phyloP scores from a whole-genome alignment of 2,113 vertebrate genomes.

The Clupea harengus region DNA sequence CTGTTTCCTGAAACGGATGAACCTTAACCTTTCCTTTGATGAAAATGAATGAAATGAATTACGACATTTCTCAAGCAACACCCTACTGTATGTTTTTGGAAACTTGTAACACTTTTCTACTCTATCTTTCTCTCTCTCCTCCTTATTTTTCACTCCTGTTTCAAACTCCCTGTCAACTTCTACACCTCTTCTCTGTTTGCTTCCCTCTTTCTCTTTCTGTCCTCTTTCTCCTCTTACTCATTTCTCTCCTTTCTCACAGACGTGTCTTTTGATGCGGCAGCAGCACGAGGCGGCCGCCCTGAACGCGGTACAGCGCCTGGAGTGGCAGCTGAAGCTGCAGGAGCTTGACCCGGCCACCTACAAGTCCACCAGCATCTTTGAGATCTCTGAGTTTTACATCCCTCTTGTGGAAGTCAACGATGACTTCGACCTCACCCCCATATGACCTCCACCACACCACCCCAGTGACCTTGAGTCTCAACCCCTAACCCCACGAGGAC shows the following conservation, averaged over 20 bases:
- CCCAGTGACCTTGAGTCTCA: background rate
- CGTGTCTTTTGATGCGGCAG: constrained; percentile 97
- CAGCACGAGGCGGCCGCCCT: constrained; percentile 97
- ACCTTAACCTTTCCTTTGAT: too few relatives aligned
- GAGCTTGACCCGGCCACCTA: constrained; percentile 95
- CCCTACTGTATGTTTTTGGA: too few relatives aligned
- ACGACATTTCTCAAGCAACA: too few relatives aligned
- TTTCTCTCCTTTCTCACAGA: constrained; percentile 69
- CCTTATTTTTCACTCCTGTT: background rate
- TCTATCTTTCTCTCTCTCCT: background rate
- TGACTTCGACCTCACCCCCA: constrained; percentile 96
- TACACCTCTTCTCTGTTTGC: background rate
- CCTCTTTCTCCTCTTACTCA: background rate
- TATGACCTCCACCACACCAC: constrained; percentile 66
- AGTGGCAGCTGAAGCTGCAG: constrained; percentile 98
- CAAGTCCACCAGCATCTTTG: constrained; percentile 97
- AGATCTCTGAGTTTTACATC: constrained; percentile 97
- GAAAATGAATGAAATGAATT: too few relatives aligned
- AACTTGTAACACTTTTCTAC: background rate
- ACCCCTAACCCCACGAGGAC: background rate
- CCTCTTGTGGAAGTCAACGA: constrained; percentile 98
- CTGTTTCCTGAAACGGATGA: too few relatives aligned
- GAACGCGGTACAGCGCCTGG: constrained; percentile 94
- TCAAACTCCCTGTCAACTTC: background rate
- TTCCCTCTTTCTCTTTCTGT: background rate